Base-by-base conservation (phyloP, 2,797 vertebrate species). In the Scleropages formosus region DNA sequence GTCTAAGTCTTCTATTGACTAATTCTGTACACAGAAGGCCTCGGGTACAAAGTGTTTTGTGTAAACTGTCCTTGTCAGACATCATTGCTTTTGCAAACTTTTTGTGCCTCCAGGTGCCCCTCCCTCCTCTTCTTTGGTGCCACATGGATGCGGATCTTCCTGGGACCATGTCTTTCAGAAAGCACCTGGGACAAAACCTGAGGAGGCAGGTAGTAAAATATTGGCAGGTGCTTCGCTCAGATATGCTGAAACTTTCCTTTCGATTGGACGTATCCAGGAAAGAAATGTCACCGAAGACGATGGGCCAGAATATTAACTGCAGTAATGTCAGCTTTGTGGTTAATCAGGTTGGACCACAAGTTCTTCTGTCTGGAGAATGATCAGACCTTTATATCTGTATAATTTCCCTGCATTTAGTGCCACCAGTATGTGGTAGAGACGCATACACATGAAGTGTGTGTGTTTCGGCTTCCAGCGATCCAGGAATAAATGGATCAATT, bases 31-130 rank as follows among this genome's bases (percentile, higher is more conserved):
- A 16, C 31, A 22, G 58, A 15, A 31, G 51, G 18, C 15, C 46
- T 12, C 7, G 27, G 60, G 6, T 4, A 22, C 7, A 27, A 56
- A 26, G 71, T 11, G n/a, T 61, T 26, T 61, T 72, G 24, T 56
- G 22, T 59, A 44, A 59, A 39, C 31, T 39, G 2, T 39, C 31
- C 22, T 24, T 31, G 16, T 71, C 31, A 18, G 26, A 51, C 18
- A 61, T n/a, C 31, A 39, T 13, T 61, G 56, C 10, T 61, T 72
- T 60, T 18, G 24, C 56, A 49, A 71, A 72, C 56, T 4, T 72
- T n/a, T 44, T 59, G 58, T 58, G n/a, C 20, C 11, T 44, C 20
- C 22, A 72, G 56, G 20, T 31, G 20, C 7, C 20, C 56, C 58
- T 31, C 71, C 11, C 12, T 16, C 15, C n/a, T 61, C 58, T 18